Conservation (phyloP, 92 coral and sea anemone species). For the Porites lobata region DNA sequence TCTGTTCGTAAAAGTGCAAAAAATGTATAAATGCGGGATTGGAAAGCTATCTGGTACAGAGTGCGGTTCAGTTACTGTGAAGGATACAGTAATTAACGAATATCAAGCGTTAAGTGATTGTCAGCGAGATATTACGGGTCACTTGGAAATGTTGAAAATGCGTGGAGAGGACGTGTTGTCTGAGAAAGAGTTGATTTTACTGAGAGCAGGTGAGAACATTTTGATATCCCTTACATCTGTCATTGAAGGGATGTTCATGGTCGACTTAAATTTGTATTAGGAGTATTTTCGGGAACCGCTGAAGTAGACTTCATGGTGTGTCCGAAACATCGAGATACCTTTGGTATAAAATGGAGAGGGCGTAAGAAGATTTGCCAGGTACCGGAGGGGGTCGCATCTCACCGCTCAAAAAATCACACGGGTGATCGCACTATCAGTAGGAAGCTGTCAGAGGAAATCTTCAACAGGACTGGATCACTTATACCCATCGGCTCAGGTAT, state of each 20-base stretch:
- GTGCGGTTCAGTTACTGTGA: background rate
- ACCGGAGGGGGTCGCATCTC: slow-evolving; percentile 1
- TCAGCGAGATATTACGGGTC: slow-evolving; percentile 27
- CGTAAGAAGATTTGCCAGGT: slow-evolving; percentile 4
- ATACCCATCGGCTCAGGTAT: no score
- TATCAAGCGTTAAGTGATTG: slow-evolving; percentile 10
- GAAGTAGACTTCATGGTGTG: background rate
- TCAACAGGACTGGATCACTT: no score
- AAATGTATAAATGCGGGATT: background rate
- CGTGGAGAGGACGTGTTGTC: slow-evolving; percentile 7
- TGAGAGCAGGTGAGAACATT: slow-evolving; percentile 32
- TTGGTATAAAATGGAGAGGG: slow-evolving; percentile 14
- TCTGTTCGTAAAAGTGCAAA: no score
- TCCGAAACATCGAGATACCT: slow-evolving; percentile 2
- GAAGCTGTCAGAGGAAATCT: slow-evolving; percentile 2
- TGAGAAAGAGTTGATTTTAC: slow-evolving; percentile 26
- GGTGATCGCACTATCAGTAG: slow-evolving; percentile 1
- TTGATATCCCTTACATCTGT: background rate
- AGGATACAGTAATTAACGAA: background rate
- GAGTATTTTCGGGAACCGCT: background rate
- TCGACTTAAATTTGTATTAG: background rate
- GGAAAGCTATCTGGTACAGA: slow-evolving; percentile 17
- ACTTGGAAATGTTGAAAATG: slow-evolving; percentile 28
- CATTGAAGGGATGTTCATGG: no score
- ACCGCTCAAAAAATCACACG: background rate